Conservation (phyloP, 1,140 invertebrate species). For the Brachionus koreanus region DNA sequence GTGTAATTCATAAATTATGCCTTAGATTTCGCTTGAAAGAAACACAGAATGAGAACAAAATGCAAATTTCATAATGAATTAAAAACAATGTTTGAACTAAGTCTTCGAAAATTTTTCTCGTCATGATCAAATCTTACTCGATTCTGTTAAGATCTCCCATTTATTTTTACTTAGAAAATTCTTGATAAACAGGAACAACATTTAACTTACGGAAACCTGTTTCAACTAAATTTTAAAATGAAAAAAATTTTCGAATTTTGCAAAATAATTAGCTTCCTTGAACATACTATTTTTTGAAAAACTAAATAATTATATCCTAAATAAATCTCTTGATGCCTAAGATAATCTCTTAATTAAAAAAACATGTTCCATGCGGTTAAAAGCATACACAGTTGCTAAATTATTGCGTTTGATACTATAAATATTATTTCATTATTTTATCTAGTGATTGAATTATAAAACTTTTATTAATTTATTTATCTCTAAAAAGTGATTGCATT, state of each 20-base stretch:
- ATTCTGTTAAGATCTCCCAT: background rate
- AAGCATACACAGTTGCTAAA: background rate
- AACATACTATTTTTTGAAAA: background rate
- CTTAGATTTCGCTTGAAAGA: background rate
- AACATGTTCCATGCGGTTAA: background rate
- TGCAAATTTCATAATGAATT: background rate
- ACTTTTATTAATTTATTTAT: background rate
- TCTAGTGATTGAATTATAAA: background rate
- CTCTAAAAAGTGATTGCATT: background rate
- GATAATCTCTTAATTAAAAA: background rate
- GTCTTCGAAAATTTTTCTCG: background rate
- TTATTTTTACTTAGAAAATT: background rate
- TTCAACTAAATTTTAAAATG: too few relatives aligned
- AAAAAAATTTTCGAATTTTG: too few relatives aligned
- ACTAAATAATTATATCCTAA: background rate
- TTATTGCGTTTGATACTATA: background rate
- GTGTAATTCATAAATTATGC: conserved; percentile 8
- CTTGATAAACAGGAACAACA: too few relatives aligned
- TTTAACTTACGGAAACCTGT: too few relatives aligned
- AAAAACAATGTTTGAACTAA: background rate
- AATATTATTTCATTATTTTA: background rate
- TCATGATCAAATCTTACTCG: background rate
- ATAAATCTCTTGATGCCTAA: background rate
- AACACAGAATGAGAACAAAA: background rate
- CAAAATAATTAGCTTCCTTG: background rate